Evolutionary conservation across 2,888 invertebrate species (phyloP), one percentile per base, ranked within the genome.

Genomic region (Tenthredo notha): DNA sequence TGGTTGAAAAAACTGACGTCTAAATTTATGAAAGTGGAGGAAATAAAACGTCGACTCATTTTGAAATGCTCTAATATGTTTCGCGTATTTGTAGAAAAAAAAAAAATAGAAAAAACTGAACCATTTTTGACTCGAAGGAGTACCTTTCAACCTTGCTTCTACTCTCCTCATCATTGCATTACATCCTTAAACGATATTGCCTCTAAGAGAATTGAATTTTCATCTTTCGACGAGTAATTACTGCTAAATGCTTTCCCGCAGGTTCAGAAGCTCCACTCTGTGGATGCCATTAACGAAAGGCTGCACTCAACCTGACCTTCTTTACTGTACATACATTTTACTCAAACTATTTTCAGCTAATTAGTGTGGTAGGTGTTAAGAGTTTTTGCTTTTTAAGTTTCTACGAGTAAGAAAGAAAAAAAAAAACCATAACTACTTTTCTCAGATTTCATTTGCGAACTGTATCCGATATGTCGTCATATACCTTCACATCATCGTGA

Each of bases 371-470:
- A 84, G 85, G 58, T 84, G 75, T 85, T 84, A 40, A 85, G 85
- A 86, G 84, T 86, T 85, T 84, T 82, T 80, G 86, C 85, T 86
- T 86, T 86, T 88, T 86, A 85, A 86, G 86, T 86, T 84, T 85
- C 84, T 80, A 67, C n/a, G 33, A 18, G 85, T 29, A 67, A 70
- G 15, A 18, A 18, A 65, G 29, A 65, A 82, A 47, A 18, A 18
- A 65, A 47, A 65, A 82, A 47, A 33, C 78, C 15, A 2, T 21
- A 58, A 58, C 78, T 54, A 37, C 33, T 9, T 54, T 78, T 58
- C 37, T 78, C 54, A 33, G 78, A 54, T 33, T 78, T 70, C 70
- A 70, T 18, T 70, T 70, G 33, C 37, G 37, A 70, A 70, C 70
- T 70, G 7, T 37, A 70, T 61, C 12, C 21, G 21, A 10, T 43